Conservation (phyloP, 2,888 invertebrate genomes). For the Tuta absoluta region DNA sequence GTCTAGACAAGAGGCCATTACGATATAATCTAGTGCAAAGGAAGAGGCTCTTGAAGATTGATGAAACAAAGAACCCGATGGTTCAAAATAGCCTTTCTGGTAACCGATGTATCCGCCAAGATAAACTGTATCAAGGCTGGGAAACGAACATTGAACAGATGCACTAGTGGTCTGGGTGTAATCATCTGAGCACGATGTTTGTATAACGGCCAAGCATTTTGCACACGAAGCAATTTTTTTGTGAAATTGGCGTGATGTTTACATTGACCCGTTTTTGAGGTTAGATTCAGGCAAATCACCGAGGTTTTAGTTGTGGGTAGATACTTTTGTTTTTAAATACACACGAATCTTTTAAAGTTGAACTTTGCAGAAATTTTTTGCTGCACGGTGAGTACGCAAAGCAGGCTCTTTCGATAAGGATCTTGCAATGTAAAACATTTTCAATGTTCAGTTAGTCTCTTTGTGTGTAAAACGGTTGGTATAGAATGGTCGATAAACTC, state of each 20-base stretch:
- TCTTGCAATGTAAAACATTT: too few relatives aligned
- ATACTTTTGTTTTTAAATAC: neutral
- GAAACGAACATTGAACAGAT: constrained; percentile 24
- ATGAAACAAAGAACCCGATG: constrained; percentile 13
- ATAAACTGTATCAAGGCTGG: constrained; percentile 27
- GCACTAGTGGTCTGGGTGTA: neutral
- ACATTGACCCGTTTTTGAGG: constrained; percentile 1
- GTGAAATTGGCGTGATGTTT: neutral
- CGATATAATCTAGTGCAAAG: neutral
- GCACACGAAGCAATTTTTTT: constrained; percentile 11
- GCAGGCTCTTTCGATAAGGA: too few relatives aligned
- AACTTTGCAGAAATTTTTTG: neutral
- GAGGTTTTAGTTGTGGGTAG: neutral
- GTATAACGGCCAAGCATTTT: neutral
- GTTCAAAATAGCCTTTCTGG: constrained; percentile 10
- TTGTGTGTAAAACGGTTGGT: too few relatives aligned
- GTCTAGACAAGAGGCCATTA: neutral
- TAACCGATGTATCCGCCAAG: constrained; percentile 19
- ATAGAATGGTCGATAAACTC: too few relatives aligned
- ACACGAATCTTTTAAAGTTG: constrained; percentile 1
- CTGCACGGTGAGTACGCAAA: neutral
- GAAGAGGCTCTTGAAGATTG: constrained; percentile 1
- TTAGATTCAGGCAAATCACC: neutral
- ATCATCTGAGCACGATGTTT: constrained; percentile 1
- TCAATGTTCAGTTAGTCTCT: too few relatives aligned